Conservation (phyloP, 2,888 invertebrate species). For the Acronicta leporina region DNA sequence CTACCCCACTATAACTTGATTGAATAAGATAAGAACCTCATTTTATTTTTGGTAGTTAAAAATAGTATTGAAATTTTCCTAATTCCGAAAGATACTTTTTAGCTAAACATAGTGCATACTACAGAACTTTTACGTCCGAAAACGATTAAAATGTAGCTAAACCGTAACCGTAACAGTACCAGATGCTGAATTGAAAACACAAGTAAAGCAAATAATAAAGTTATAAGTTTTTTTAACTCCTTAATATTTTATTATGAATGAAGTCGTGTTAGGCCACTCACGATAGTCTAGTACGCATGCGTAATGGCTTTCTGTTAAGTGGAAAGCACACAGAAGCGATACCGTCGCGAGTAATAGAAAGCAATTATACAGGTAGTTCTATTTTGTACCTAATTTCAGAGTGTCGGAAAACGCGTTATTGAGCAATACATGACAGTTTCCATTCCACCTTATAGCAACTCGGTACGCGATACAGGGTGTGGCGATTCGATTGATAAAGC, state of each 20-base stretch:
- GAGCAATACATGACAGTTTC: background rate
- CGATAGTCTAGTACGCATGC: conserved; percentile 73
- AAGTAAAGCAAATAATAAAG: too few relatives aligned
- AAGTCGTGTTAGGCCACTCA: conserved; percentile 36
- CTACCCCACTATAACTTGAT: too few relatives aligned
- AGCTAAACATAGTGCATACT: too few relatives aligned
- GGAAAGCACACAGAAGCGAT: conserved; percentile 79
- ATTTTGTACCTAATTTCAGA: background rate
- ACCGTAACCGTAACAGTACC: too few relatives aligned
- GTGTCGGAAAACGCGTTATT: background rate
- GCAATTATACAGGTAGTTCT: conserved; percentile 1
- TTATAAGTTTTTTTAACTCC: background rate
- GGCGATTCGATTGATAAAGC: too few relatives aligned
- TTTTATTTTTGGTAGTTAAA: too few relatives aligned
- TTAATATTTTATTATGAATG: background rate
- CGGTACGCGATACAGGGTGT: background rate
- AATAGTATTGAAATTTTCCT: too few relatives aligned
- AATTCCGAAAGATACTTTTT: too few relatives aligned
- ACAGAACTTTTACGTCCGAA: too few relatives aligned
- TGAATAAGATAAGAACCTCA: too few relatives aligned
- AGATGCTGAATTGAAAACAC: background rate
- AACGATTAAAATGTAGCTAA: too few relatives aligned
- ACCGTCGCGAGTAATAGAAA: conserved; percentile 62
- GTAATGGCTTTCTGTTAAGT: conserved; percentile 68
- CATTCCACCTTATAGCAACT: background rate